Evolutionary conservation across 2,113 vertebrate genomes (phyloP), one percentile per base, ranked within the genome.

Genomic region (Tichodroma muraria): DNA sequence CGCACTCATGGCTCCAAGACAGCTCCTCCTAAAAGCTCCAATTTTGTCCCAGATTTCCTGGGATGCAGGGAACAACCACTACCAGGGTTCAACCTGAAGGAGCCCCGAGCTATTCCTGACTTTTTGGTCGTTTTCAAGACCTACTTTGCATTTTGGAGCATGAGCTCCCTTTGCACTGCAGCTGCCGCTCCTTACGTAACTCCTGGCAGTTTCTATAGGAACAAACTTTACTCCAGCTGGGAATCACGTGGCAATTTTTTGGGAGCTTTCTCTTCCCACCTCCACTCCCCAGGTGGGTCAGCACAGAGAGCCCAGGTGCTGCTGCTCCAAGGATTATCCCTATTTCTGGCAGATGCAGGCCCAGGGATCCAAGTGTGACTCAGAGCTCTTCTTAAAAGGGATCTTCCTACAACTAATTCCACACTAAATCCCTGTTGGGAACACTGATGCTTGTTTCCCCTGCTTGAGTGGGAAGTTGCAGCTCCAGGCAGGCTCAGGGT

Each of bases 161-260:
- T 15, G 25, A 80, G 54, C 44, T 78, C 49, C 89, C 87, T 37
- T 27, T 16, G 45, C 31, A 31, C 40, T 11, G 80, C 80, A 95
- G 72, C 49, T 23, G 65, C 45, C 19, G 1, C 13, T 21, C 82
- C 79, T 96, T 82, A 93, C 8, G 13, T 76, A 96, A 94, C 35
- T 54, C 31, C 80, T 4, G 6, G n/a, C 79, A 60, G 95, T 96
- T 94, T 63, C 95, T 95, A 95, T 92, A 95, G 95, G 91, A 97
- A 96, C 95, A 66, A 93, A 73, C 86, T 90, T 80, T 12, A 6
- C 35, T 47, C 53, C 77, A 86, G 80, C 65, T 83, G 78, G 38
- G 49, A 22, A 45, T 63, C 82, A 35, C 28, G 5, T 3, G 59
- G 78, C 4, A 40, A n/a, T 1, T 33, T n/a, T n/a, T 24, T 44